These are phyloP conservation scores for Cantharis rustica DNA, from an alignment of 2,888 invertebrate species.

Conservation along the genomic window DNA sequence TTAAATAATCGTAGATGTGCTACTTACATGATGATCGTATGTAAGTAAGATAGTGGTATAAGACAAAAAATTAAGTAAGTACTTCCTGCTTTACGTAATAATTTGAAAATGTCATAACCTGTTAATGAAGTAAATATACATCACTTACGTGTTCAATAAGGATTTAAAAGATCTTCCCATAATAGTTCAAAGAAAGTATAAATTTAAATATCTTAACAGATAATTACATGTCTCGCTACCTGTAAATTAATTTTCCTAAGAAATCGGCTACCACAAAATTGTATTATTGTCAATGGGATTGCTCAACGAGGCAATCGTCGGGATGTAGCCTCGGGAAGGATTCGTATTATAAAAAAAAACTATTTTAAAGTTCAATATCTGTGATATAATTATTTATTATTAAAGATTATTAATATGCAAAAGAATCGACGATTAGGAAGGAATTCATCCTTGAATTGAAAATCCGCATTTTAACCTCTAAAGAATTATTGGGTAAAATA, in stretches of 20 bases:
- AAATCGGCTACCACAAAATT: not conserved
- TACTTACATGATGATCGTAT: not conserved
- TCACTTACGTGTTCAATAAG: constrained; percentile 2
- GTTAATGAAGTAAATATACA: constrained; percentile 12
- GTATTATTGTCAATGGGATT: not conserved
- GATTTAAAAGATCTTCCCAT: constrained; percentile 12
- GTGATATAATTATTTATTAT: not conserved
- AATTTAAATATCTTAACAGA: constrained; percentile 2
- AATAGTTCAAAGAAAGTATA: constrained; percentile 9
- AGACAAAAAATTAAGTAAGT: not conserved
- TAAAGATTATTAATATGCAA: not conserved
- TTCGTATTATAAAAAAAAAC: not conserved
- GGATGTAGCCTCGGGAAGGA: not conserved
- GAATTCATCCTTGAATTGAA: constrained; percentile 26
- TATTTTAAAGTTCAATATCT: not conserved
- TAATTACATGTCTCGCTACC: constrained; percentile 4
- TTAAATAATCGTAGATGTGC: not conserved
- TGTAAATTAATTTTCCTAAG: constrained; percentile 1
- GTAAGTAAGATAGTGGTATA: not conserved
- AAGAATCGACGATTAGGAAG: not conserved
- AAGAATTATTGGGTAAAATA: constrained; percentile 20
- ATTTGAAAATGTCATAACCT: constrained; percentile 13
- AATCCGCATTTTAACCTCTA: constrained; percentile 37
- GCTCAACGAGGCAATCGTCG: not conserved
- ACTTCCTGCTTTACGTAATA: constrained; percentile 13